Evolutionary conservation across 1,140 invertebrate genomes (phyloP).

Genomic region (Neelides sp.): DNA sequence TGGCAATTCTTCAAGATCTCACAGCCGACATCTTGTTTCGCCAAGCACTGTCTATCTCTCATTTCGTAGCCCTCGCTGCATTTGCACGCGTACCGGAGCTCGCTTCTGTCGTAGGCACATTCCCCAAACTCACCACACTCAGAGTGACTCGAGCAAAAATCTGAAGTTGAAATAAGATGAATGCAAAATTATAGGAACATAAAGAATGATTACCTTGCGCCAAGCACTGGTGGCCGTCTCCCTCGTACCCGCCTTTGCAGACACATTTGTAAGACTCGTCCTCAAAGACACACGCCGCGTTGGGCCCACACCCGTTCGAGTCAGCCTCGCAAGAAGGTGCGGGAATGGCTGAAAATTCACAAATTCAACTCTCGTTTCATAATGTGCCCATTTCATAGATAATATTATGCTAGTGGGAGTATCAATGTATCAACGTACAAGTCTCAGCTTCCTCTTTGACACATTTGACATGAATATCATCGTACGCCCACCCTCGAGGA

Average conservation of each 20-base stretch:
- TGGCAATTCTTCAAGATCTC: conserved; percentile 42
- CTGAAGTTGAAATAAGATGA: conserved; percentile 31
- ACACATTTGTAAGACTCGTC: conserved; percentile 55
- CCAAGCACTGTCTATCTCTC: conserved; percentile 46
- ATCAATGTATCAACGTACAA: too few species aligned
- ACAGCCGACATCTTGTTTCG: conserved; percentile 41
- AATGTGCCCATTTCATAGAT: background rate
- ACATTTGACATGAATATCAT: conserved; percentile 36
- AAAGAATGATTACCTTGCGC: conserved; percentile 41
- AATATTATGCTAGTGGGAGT: background rate
- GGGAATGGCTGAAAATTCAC: too few species aligned
- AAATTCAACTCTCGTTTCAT: too few species aligned
- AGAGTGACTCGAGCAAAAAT: conserved; percentile 51
- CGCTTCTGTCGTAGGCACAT: conserved; percentile 50
- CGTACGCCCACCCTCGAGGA: conserved; percentile 36
- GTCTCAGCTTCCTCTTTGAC: conserved; percentile 32
- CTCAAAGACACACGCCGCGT: conserved; percentile 58
- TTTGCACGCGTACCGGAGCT: conserved; percentile 50
- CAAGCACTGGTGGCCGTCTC: conserved; percentile 59
- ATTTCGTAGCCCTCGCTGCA: conserved; percentile 47
- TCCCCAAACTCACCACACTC: conserved; percentile 63
- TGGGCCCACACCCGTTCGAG: conserved; percentile 49
- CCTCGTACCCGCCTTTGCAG: conserved; percentile 63
- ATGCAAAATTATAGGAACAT: conserved; percentile 3
- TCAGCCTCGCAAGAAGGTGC: conserved; percentile 44